Evolutionary conservation across 2,113 vertebrate genomes (phyloP), one percentile per base, ranked within the genome.

Genomic region (Prolemur simus): DNA sequence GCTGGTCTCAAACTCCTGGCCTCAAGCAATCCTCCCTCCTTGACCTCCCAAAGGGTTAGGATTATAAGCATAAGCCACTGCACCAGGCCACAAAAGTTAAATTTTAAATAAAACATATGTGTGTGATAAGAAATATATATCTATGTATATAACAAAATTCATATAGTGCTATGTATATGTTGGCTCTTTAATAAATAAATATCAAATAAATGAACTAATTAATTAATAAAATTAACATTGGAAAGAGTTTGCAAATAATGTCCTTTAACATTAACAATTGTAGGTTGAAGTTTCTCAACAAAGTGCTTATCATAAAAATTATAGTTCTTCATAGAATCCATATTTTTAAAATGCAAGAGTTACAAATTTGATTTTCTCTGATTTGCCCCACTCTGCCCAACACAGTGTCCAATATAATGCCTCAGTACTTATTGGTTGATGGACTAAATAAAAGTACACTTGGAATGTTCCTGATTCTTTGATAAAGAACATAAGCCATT

Each of bases 401-500:
- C 12, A 23, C 11, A 60, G 10, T 58, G 17, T 68, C 56, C 37
- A 58, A 9, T 74, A 73, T 0, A 39, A 27, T 47, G 3, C 18
- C 32, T 91, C 14, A 66, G n/a, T 66, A 82, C 15, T 60, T 42
- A 42, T 17, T 96, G 64, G 27, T 23, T 95, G 83, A 86, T 91
- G 58, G 29, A 42, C 42, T 83, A 80, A 52, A 73, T 92, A 49
- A 90, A 94, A 81, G 37, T 69, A 34, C 12, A 25, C 58, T 94
- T 93, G 68, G 21, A 92, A 80, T 94, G 32, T 64, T 94, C 56
- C 37, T 94, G 27, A 87, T 94, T 90, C 58, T 92, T 78, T 87
- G 45, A 92, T 76, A 84, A 92, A 84, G 54, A 83, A 87, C 15
- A 81, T 87, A 87, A 74, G 34, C 20, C 52, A 68, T 94, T 94